A percentile compares a stretch with the other conserved stretches of the same genome.
These are phyloP conservation scores for Drosophila novamexicana DNA, from an alignment of 1,140 invertebrate species.

Conservation along the genomic window DNA sequence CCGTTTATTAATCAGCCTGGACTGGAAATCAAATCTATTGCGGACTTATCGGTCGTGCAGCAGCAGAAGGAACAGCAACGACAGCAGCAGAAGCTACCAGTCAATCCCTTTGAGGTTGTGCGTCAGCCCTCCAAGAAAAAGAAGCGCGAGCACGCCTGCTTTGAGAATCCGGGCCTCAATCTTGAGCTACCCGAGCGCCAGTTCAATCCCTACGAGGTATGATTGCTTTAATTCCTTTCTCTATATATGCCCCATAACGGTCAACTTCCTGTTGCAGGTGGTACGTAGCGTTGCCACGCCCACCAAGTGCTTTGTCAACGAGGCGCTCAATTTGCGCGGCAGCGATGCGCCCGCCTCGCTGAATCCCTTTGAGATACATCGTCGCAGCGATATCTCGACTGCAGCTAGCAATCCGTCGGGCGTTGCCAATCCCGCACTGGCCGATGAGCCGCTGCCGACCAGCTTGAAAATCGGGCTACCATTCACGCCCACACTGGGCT, in stretches of 20 bases:
- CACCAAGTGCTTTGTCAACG: slow-evolving; percentile 74
- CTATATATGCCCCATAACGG: background rate
- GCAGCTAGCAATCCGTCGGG: slow-evolving; percentile 49
- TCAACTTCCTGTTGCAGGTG: slow-evolving; percentile 51
- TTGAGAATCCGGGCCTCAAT: slow-evolving; percentile 82
- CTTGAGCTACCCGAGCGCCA: slow-evolving; percentile 78
- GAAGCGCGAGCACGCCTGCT: slow-evolving; percentile 75
- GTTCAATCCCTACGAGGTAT: slow-evolving; percentile 83
- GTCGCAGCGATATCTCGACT: slow-evolving; percentile 50
- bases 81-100: slow-evolving; percentile 8
- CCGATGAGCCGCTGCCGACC: slow-evolving; percentile 46
- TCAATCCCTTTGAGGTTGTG: slow-evolving; percentile 79
- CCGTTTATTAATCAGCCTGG: slow-evolving; percentile 51
- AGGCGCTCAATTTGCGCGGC: slow-evolving; percentile 71
- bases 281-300: slow-evolving; percentile 51
- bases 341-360: slow-evolving; percentile 61
- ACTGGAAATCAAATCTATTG: slow-evolving; percentile 79
- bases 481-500: slow-evolving; percentile 75
- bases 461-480: slow-evolving; percentile 72
- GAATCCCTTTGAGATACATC: slow-evolving; percentile 81
- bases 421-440: slow-evolving; percentile 64
- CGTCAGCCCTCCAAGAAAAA: slow-evolving; percentile 82
- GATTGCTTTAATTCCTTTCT: background rate
- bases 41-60: slow-evolving; percentile 50
- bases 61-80: slow-evolving; percentile 9